phyloP scores from a whole-genome alignment of 2,888 invertebrate species.

The Mythimna albipuncta region DNA sequence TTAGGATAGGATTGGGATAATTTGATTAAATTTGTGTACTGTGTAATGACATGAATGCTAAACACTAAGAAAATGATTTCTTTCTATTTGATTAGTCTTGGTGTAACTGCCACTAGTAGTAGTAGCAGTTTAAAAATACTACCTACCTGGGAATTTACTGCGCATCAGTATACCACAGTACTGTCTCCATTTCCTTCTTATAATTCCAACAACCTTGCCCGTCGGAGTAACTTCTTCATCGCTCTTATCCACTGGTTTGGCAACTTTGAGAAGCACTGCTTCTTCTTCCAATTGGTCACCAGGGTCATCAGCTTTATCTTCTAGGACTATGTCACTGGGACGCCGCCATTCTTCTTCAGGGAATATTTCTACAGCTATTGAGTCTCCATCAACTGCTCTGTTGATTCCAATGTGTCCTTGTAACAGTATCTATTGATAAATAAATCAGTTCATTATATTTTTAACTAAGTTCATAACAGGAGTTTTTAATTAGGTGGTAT shows the following conservation, averaged over 20 bases:
- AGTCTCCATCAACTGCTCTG: constrained; percentile 98
- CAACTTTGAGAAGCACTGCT: constrained; percentile 79
- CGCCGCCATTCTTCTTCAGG: constrained; percentile 97
- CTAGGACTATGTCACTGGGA: constrained; percentile 96
- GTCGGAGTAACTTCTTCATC: constrained; percentile 87
- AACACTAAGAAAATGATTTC: not conserved
- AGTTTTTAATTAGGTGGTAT: too few species aligned
- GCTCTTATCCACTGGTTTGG: constrained; percentile 69
- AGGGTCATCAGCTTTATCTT: constrained; percentile 94
- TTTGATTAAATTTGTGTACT: not conserved
- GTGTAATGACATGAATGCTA: not conserved
- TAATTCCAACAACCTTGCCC: constrained; percentile 95
- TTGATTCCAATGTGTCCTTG: constrained; percentile 97
- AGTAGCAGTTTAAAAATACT: not conserved
- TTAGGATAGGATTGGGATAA: too few species aligned
- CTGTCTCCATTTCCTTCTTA: constrained; percentile 98
- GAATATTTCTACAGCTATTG: constrained; percentile 97
- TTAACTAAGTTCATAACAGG: too few species aligned
- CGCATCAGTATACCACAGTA: constrained; percentile 98
- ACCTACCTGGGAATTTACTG: constrained; percentile 92
- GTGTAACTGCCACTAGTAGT: too few species aligned
- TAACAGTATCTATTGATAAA: constrained; percentile 92
- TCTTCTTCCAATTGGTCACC: constrained; percentile 93
- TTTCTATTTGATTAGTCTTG: too few species aligned
- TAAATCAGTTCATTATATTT: not conserved